Evolutionary conservation across 1,140 invertebrate species (phyloP).

Genomic region (Camponotus pennsylvanicus): DNA sequence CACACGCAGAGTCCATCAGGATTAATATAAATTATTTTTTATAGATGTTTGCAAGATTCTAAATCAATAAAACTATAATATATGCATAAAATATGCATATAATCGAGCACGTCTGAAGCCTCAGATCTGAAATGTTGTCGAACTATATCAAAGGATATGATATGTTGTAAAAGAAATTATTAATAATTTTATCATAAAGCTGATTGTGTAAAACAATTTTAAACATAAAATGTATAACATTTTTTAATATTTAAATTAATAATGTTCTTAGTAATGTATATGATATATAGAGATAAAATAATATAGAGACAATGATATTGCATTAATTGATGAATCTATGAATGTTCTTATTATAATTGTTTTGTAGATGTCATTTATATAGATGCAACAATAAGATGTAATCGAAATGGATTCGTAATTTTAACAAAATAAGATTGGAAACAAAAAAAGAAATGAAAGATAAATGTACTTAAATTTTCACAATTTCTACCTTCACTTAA

Average conservation of each 20-base stretch:
- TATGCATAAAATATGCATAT: background rate
- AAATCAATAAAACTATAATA: background rate
- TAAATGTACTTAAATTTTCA: conserved; percentile 20
- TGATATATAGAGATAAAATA: background rate
- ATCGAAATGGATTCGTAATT: background rate
- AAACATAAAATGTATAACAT: background rate
- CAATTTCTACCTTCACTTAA: conserved; percentile 8
- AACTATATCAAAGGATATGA: conserved; percentile 9
- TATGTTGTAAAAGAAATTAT: background rate
- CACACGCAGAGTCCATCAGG: conserved; percentile 39
- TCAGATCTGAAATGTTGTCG: conserved; percentile 17
- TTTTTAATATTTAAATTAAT: background rate
- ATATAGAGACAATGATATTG: background rate
- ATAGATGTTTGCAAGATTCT: background rate
- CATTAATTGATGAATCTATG: background rate
- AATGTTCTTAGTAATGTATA: conserved; percentile 6
- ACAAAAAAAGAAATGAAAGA: conserved; percentile 20
- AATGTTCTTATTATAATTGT: conserved; percentile 3
- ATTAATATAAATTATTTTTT: conserved; percentile 30
- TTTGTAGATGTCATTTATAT: background rate
- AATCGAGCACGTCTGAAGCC: background rate
- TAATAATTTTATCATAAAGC: background rate
- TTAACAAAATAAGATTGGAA: background rate
- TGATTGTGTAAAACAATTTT: background rate
- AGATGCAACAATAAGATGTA: background rate